These are phyloP conservation scores for Pituophis catenifer DNA, from an alignment of 2,113 vertebrate genomes.

Conservation along the genomic window DNA sequence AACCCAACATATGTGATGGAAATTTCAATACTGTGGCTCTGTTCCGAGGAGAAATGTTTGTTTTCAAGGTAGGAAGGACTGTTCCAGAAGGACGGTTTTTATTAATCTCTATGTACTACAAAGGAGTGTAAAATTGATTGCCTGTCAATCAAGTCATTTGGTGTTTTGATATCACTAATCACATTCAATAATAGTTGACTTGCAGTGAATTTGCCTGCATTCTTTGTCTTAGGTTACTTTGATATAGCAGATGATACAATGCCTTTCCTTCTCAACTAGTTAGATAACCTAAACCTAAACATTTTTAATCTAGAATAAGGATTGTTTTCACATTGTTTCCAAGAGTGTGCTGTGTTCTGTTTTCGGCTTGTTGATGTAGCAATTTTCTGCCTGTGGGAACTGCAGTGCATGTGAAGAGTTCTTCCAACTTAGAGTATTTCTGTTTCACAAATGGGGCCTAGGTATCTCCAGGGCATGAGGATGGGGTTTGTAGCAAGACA, in stretches of 20 bases:
- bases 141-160: background rate
- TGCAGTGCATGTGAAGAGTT: background rate
- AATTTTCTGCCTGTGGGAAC: background rate
- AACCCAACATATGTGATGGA: slow-evolving; percentile 96
- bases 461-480: background rate
- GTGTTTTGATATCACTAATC: background rate
- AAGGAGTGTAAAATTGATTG: background rate
- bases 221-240: background rate
- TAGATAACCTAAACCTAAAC: background rate
- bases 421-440: no score
- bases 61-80: slow-evolving; percentile 87
- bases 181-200: background rate
- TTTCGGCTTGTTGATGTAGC: background rate
- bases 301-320: background rate
- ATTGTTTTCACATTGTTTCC: background rate
- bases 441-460: background rate
- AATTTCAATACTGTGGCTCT: slow-evolving; percentile 97
- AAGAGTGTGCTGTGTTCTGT: background rate
- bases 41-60: slow-evolving; percentile 97
- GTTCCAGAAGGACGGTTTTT: background rate
- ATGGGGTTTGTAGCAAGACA: background rate
- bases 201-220: background rate
- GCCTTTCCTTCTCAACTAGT: background rate
- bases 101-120: slow-evolving; percentile 11
- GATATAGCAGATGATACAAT: background rate